Evolutionary conservation across 1,140 invertebrate species (phyloP).

Genomic region (Drosophila paulistorum): DNA sequence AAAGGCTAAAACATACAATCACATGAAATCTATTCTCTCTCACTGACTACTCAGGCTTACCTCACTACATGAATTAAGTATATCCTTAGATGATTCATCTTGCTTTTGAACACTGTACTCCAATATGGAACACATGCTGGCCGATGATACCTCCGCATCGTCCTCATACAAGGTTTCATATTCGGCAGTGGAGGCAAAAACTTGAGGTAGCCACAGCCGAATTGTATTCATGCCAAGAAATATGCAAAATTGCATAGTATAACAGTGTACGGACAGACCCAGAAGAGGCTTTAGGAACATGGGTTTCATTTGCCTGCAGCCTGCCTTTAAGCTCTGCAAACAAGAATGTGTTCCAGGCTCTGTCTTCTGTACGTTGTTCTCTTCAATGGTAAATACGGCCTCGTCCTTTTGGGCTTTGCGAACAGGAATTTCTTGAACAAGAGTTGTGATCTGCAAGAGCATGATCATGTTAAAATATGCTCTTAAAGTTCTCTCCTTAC

Average conservation of each 20-base stretch:
- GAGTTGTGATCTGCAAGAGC: slow-evolving; percentile 49
- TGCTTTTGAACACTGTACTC: slow-evolving; percentile 75
- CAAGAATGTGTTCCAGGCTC: slow-evolving; percentile 32
- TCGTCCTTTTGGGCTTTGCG: slow-evolving; percentile 54
- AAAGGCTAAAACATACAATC: slow-evolving; percentile 35
- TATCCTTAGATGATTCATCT: slow-evolving; percentile 44
- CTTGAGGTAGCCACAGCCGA: slow-evolving; percentile 75
- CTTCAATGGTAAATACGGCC: slow-evolving; percentile 71
- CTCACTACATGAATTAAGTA: slow-evolving; percentile 50
- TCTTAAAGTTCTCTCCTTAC: not conserved
- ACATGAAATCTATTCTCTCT: slow-evolving; percentile 4
- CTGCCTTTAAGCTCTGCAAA: slow-evolving; percentile 53
- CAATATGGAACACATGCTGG: slow-evolving; percentile 73
- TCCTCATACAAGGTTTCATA: slow-evolving; percentile 45
- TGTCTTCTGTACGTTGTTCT: slow-evolving; percentile 28
- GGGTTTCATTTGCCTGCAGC: slow-evolving; percentile 70
- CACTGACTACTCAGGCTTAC: slow-evolving; percentile 15
- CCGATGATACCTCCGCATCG: slow-evolving; percentile 27
- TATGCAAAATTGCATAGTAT: slow-evolving; percentile 77
- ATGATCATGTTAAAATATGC: not conserved
- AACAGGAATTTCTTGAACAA: slow-evolving; percentile 65
- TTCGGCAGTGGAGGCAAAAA: slow-evolving; percentile 78
- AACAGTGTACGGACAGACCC: slow-evolving; percentile 62
- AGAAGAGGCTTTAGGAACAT: slow-evolving; percentile 74
- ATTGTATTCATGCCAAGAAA: slow-evolving; percentile 80